Evolutionary conservation across 2,113 vertebrate genomes (phyloP), one percentile per base, ranked within the genome.

Genomic region (Sceloporus tristichus): DNA sequence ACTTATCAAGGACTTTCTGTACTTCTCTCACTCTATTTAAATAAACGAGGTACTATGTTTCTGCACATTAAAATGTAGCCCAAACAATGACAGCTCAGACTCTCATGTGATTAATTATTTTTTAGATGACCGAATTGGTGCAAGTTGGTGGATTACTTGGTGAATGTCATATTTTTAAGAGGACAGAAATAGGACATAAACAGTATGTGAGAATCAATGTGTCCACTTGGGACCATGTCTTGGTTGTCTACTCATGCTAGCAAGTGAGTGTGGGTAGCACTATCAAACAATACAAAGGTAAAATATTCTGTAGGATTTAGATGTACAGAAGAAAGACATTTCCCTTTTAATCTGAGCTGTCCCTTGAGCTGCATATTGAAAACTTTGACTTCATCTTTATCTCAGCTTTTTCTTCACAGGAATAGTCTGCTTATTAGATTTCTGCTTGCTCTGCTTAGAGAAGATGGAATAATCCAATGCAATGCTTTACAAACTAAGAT

Each of bases 81-180:
- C 91, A 93, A 93, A 91, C 83, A 91, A 93, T 93, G 93, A 91
- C 90, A 94, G 91, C 88, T 78, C 27, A 94, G 89, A 92, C 85
- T 5, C 0, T 77, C 70, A 56, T 11, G 56, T 77, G 9, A 27
- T 8, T 2, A 42, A 65, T 85, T 77, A 11, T 42, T 42, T 83
- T n/a, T 76, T n/a, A 78, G 5, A 85, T 78, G 40, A 21, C 48
- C 86, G 78, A 94, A 94, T 92, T 93, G 94, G 88, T 89, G 80
- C 78, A 54, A 9, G 0, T 94, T 95, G 93, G 90, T 94, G 89
- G 93, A 92, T 95, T 89, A 87, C 91, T 92, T 94, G 84, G 71
- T 84, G 75, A 87, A 82, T 94, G 89, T 75, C 86, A n/a, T 73
- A 34, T 1, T 19, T 79, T 34, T 87, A 80, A 7, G 65, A 54